phyloP scores from a whole-genome alignment of 2,113 vertebrate genomes.

The Phalacrocorax brasilianus region DNA sequence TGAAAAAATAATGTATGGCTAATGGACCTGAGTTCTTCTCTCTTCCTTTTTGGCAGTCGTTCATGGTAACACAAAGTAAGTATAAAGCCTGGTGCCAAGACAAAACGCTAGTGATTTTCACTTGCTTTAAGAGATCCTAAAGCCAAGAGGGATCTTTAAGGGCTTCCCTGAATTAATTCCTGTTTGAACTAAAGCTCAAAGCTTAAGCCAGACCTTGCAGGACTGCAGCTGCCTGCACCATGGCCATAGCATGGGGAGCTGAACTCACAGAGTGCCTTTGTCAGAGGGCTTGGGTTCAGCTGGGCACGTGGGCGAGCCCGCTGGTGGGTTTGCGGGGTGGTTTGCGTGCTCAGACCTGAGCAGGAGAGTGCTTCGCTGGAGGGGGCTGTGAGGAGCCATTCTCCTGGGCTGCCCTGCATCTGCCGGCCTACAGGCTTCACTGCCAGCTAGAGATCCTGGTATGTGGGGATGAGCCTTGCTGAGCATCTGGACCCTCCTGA shows the following conservation, averaged over 20 bases:
- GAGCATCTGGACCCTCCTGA: not conserved
- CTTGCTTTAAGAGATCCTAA: not conserved
- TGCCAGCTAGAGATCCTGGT: not conserved
- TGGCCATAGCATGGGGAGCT: not conserved
- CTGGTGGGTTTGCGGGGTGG: not conserved
- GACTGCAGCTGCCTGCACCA: not conserved
- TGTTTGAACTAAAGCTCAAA: not conserved
- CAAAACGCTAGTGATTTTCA: not conserved
- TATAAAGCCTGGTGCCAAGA: not conserved
- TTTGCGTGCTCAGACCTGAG: not conserved
- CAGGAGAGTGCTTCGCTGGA: not conserved
- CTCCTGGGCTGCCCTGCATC: not conserved
- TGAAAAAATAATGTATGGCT: not conserved
- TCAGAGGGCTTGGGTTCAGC: rapidly evolving
- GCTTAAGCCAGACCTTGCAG: not conserved
- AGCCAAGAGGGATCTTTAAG: not conserved
- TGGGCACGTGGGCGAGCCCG: rapidly evolving
- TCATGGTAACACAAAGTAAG: not conserved
- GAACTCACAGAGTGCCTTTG: not conserved
- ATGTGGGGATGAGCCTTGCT: not conserved
- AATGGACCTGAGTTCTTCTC: not conserved
- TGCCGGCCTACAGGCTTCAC: not conserved
- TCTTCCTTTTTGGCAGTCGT: not conserved
- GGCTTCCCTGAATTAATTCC: not conserved
- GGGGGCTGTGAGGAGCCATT: not conserved